Evolutionary conservation across 2,888 invertebrate genomes (phyloP).

Genomic region (Octonoba sinensis): DNA sequence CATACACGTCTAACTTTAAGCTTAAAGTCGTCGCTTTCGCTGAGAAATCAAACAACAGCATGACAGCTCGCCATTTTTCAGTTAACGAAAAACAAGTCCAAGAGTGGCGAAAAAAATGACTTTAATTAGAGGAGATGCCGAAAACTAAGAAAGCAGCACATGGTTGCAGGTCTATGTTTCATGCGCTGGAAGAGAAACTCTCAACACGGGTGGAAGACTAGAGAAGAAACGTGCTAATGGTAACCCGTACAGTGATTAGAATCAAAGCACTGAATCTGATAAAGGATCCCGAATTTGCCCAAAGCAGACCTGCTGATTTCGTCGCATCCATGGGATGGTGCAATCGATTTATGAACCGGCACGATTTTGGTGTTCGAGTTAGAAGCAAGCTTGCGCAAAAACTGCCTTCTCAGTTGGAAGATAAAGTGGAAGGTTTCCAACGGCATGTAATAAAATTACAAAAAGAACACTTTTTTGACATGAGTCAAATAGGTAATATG

Average conservation of each 20-base stretch:
- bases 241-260: background rate
- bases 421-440: background rate
- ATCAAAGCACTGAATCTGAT: background rate
- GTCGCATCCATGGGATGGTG: background rate
- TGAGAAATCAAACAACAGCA: no score
- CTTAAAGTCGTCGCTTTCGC: no score
- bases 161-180: background rate
- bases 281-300: background rate
- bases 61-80: no score
- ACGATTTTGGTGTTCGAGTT: background rate
- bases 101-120: no score
- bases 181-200: background rate
- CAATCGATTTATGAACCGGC: background rate
- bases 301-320: background rate
- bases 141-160: background rate
- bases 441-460: background rate
- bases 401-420: background rate
- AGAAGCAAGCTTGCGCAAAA: conserved; percentile 2
- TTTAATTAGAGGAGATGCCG: no score
- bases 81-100: no score
- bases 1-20: no score
- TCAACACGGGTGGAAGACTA: background rate
- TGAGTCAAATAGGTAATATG: background rate
- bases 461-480: background rate
- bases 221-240: background rate